Evolutionary conservation across 2,888 invertebrate genomes (phyloP).

Genomic region (Ophion slaviceki): DNA sequence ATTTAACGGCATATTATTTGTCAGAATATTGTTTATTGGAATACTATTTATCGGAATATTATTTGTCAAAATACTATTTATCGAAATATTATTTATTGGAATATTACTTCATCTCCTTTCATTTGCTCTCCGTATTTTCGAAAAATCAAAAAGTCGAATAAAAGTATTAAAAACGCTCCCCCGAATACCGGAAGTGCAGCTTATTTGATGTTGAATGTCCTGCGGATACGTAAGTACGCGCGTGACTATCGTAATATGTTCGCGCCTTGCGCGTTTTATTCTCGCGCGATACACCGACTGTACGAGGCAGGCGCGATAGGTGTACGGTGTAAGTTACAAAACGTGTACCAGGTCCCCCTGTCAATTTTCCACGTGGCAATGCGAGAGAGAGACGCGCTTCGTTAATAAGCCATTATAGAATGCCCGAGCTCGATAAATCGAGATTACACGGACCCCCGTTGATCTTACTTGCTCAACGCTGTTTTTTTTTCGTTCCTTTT

Average conservation of each 20-base stretch:
- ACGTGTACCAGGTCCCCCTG: neutral
- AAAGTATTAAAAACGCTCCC: neutral
- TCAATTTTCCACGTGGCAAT: constrained; percentile 60
- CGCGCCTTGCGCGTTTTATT: neutral
- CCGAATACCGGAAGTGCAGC: neutral
- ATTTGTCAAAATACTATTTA: too few species aligned
- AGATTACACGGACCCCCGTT: constrained; percentile 31
- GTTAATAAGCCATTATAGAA: constrained; percentile 76
- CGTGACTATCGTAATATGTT: neutral
- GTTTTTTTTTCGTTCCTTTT: neutral
- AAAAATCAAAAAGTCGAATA: neutral
- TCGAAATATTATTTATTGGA: too few species aligned
- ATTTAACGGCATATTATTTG: too few species aligned
- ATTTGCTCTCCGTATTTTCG: too few species aligned
- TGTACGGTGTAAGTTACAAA: neutral
- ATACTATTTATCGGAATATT: too few species aligned
- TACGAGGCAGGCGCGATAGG: neutral
- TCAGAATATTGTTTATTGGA: too few species aligned
- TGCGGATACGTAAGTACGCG: neutral
- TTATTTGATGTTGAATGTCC: neutral
- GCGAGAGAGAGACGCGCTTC: constrained; percentile 69
- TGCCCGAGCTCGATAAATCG: constrained; percentile 40
- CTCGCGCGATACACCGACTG: neutral
- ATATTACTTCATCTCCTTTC: too few species aligned
- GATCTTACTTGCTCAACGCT: neutral